Base-by-base conservation (phyloP, 2,888 invertebrate genomes). In the Cinara cedri region DNA sequence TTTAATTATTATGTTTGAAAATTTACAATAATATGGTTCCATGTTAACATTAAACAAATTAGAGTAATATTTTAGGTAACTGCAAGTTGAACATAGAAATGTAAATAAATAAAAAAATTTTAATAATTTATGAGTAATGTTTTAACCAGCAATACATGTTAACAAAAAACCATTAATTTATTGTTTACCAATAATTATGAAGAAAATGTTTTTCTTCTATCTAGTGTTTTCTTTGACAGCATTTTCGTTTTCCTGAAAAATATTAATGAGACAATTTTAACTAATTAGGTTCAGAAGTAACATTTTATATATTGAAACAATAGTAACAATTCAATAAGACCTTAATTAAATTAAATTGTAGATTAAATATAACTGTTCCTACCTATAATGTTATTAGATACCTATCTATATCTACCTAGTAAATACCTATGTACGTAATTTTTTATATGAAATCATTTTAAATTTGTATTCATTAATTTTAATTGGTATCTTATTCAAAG, bases 191-290 rank as follows among this genome's bases (percentile, higher is more conserved):
- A 55, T 16, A 60, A 65, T 24, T 9, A 65, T 54, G 8, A 26
- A 6, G 34, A 34, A 51, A 62, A 63, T 9, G 8, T 51, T 54
- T 65, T 54, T 44, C 42, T 24, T 42, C 24, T 76, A 76, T 57
- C 76, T 68, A 6, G 57, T 68, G n/a, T 42, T 26, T 76, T 76
- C 57, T 68, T 76, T 68, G 34, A n/a, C 66, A 26, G 76, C 16
- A 26, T 66, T 66, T 68, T 57, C 57, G 16, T 66, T 57, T 26
- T 57, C 57, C 76, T 76, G 57, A 68, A 76, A 76, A 66, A 66
- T 63, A 74, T 19, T 44, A 26, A 57, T 44, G 19, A n/a, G 10
- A 60, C 16, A 60, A 26, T 9, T 16, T 16, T 13, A 57, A 16
- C 13, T 26, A 2, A 26, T n/a, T 55, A 55, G 19, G 19, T 55